These are phyloP conservation scores for Numenius phaeopus DNA, from an alignment of 2,797 vertebrate species.

Conservation along the genomic window DNA sequence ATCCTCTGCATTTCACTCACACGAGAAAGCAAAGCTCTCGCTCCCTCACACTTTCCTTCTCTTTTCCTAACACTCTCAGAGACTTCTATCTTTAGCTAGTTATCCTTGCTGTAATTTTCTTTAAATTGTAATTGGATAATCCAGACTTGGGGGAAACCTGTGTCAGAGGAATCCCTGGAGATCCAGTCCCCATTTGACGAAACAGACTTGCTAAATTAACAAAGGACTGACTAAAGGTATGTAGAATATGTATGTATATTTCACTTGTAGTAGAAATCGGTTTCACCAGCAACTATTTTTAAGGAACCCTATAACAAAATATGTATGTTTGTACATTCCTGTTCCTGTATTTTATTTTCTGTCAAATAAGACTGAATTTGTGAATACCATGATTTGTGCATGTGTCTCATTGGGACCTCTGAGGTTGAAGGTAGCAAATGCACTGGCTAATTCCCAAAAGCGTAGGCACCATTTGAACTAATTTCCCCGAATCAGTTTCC, in stretches of 20 bases:
- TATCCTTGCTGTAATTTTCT: slow-evolving; percentile 43
- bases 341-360: not conserved
- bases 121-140: slow-evolving; percentile 44
- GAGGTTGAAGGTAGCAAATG: not conserved
- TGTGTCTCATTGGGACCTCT: not conserved
- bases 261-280: not conserved
- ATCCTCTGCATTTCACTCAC: not conserved
- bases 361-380: not conserved
- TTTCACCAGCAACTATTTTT: not conserved
- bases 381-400: not conserved
- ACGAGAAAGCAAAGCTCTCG: not conserved
- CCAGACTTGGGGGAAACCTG: not conserved
- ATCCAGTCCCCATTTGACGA: not conserved
- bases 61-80: not conserved
- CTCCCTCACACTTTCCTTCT: not conserved
- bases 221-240: not conserved
- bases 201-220: not conserved
- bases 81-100: slow-evolving; percentile 47
- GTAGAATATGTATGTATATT: too few species aligned
- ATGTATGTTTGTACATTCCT: not conserved
- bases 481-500: not conserved
- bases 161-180: slow-evolving; percentile 38
- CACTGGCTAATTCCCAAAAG: not conserved
- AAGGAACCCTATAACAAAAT: not conserved
- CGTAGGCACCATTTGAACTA: not conserved